Evolutionary conservation across 2,888 invertebrate species (phyloP), one percentile per base, ranked within the genome.

Genomic region (Apomyelois bistriatella): DNA sequence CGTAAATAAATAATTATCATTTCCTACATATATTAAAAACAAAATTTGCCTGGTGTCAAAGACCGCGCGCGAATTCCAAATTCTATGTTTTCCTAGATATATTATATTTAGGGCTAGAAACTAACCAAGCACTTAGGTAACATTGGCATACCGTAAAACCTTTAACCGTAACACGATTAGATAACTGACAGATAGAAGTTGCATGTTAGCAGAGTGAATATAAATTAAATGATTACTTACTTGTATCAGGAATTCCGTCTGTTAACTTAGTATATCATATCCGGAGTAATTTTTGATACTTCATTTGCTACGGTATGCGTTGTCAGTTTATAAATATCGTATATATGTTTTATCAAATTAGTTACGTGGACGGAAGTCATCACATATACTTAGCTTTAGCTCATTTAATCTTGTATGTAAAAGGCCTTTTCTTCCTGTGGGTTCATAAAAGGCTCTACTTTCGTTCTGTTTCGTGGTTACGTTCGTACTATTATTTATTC

Each of bases 221-320:
- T 42, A 43, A 43, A 30, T 30, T 43, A 43, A 43, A 43, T 30
- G 43, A 30, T 43, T 43, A 30, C 42, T 43, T 41, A 22, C 41
- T 17, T 9, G 13, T 6, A 30, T 43, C 43, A 43, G 43, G 43
- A 43, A 30, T 43, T 43, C 43, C 30, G 41, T 41, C 41, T 43
- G 28, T 13, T 43, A 43, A 9, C 43, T 30, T 30, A 38, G 41
- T 41, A 41, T 17, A 22, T 41, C 22, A 43, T 28, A 43, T 43
- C 43, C 43, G 43, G 30, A 43, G 43, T 43, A 30, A 30, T 30
- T 43, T 41, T 43, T 43, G 43, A 43, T 30, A 43, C 43, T 30
- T 43, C 28, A 30, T 43, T 30, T 43, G 30, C 30, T 30, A 43
- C 28, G 30, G 43, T 9, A 22, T 41, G 9, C 16, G 28, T 41